A percentile compares a stretch with the other conserved stretches of the same genome.
Evolutionary conservation across 1,140 invertebrate species (phyloP).

Genomic region (Drosophila auraria): DNA sequence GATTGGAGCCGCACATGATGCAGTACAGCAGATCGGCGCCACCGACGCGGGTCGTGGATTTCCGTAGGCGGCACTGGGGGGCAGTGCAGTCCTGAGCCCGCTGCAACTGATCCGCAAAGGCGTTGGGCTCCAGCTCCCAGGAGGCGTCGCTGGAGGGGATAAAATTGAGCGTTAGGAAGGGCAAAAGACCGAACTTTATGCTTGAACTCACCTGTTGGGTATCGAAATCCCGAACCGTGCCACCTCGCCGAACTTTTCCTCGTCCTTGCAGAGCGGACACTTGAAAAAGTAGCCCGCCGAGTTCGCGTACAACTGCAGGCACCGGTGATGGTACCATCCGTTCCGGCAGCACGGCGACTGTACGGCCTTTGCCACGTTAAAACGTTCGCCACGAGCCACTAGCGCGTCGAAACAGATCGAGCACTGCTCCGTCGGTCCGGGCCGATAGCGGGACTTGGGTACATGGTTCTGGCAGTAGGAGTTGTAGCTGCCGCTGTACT

Average conservation of each 20-base stretch:
- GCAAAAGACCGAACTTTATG: not conserved
- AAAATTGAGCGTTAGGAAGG: not conserved
- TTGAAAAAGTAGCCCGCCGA: constrained; percentile 68
- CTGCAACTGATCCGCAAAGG: constrained; percentile 33
- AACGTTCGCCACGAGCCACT: not conserved
- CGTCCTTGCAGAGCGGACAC: constrained; percentile 64
- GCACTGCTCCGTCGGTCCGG: constrained; percentile 8
- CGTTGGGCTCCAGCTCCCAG: constrained; percentile 45
- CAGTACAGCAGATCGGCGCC: constrained; percentile 18
- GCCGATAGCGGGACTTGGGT: not conserved
- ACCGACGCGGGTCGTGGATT: no score
- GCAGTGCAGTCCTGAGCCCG: constrained; percentile 6
- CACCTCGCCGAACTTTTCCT: constrained; percentile 13
- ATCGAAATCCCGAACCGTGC: constrained; percentile 41
- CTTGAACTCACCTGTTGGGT: constrained; percentile 43
- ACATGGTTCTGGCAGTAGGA: constrained; percentile 55
- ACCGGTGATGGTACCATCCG: constrained; percentile 60
- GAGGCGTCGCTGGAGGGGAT: constrained; percentile 41
- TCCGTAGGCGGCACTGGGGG: not conserved
- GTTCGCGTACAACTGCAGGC: constrained; percentile 57
- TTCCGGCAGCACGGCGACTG: constrained; percentile 50
- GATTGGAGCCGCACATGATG: constrained; percentile 53
- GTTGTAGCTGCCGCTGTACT: constrained; percentile 35
- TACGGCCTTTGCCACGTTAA: constrained; percentile 21
- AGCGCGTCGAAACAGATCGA: constrained; percentile 47